Evolutionary conservation across 1,140 invertebrate genomes (phyloP).

Genomic region (Apocrypta bakeri): DNA sequence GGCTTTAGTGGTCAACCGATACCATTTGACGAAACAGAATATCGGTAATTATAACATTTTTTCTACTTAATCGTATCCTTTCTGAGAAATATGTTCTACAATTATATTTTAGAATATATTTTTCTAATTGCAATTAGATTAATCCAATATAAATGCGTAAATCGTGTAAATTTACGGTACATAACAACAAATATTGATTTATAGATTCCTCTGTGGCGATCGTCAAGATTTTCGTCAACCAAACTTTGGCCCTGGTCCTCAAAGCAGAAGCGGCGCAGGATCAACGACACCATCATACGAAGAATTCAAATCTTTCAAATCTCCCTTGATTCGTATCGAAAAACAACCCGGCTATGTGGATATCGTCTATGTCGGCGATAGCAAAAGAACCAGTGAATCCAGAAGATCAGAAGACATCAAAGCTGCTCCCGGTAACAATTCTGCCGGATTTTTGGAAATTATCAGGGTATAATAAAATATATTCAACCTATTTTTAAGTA

Average conservation of each 20-base stretch:
- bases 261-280: background rate
- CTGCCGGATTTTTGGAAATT: conserved; percentile 62
- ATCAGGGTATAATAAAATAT: conserved; percentile 57
- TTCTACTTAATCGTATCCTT: background rate
- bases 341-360: conserved; percentile 65
- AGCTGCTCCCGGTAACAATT: conserved; percentile 56
- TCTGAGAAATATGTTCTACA: background rate
- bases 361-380: conserved; percentile 63
- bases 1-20: background rate
- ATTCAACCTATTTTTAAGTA: conserved; percentile 21
- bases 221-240: background rate
- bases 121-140: too few species aligned
- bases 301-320: background rate
- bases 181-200: background rate
- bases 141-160: too few species aligned
- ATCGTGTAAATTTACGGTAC: too few species aligned
- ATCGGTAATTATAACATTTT: conserved; percentile 15
- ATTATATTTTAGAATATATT: too few species aligned
- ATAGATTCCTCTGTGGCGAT: background rate
- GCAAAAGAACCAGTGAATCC: conserved; percentile 23
- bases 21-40: background rate
- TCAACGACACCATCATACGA: background rate
- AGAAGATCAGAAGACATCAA: conserved; percentile 58
- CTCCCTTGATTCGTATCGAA: conserved; percentile 49
- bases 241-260: background rate